phyloP scores from a whole-genome alignment of 1,140 invertebrate species.

The Drosophila sturtevanti region DNA sequence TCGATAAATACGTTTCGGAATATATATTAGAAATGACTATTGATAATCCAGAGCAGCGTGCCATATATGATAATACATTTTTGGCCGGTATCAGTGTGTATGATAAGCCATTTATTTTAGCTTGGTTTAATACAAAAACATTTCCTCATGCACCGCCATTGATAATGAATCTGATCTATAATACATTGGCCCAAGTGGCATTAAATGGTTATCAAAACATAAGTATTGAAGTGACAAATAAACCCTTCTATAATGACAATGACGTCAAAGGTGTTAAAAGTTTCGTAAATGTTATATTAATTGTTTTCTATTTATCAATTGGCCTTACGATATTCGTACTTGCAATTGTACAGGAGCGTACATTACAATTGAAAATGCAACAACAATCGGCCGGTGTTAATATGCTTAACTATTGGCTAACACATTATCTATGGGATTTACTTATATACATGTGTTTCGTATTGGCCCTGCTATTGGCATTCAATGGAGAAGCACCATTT shows the following conservation, averaged over 20 bases:
- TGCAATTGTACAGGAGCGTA: background rate
- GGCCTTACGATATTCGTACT: background rate
- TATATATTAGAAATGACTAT: background rate
- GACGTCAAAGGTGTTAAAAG: background rate
- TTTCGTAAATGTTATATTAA: background rate
- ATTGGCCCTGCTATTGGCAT: background rate
- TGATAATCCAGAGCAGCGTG: background rate
- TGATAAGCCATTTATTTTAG: slow-evolving; percentile 64
- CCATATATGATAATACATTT: slow-evolving; percentile 54
- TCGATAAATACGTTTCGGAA: background rate
- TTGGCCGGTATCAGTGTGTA: slow-evolving; percentile 83
- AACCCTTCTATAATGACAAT: background rate
- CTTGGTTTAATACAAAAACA: slow-evolving; percentile 86
- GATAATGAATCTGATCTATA: slow-evolving; percentile 85
- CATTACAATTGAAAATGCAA: slow-evolving; percentile 18
- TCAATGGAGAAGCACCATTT: background rate
- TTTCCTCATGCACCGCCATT: slow-evolving; percentile 86
- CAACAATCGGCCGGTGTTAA: slow-evolving; percentile 21
- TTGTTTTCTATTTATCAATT: background rate
- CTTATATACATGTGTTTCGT: background rate
- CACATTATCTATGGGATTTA: slow-evolving; percentile 13
- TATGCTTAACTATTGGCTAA: slow-evolving; percentile 31
- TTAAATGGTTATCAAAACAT: background rate
- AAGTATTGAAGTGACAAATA: slow-evolving; percentile 7
- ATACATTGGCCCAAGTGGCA: slow-evolving; percentile 82